Evolutionary conservation across 2,888 invertebrate genomes (phyloP).

Genomic region (Mimumesa dahlbomi): DNA sequence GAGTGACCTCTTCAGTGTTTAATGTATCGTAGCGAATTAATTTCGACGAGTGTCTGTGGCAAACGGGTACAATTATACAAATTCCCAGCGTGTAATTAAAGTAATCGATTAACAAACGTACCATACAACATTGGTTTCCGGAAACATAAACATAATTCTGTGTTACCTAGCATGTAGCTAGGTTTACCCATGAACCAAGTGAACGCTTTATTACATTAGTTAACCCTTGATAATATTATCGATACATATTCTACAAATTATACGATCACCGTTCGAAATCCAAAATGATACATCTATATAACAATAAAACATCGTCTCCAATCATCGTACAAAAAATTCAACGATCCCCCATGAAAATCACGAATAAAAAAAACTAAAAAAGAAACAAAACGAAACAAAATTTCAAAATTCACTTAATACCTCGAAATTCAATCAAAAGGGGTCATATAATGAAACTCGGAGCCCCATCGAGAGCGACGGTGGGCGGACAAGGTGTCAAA

Average conservation of each 20-base stretch:
- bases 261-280: no score
- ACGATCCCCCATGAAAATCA: no score
- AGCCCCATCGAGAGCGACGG: not conserved
- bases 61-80: constrained; percentile 43
- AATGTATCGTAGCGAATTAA: constrained; percentile 46
- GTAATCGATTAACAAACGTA: constrained; percentile 49
- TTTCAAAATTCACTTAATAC: not conserved
- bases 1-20: constrained; percentile 19
- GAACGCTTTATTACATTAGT: constrained; percentile 18
- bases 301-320: no score
- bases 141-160: constrained; percentile 42
- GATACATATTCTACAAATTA: no score
- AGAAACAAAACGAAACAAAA: no score
- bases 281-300: no score
- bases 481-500: constrained; percentile 40
- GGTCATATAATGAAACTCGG: no score
- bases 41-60: constrained; percentile 40
- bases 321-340: no score
- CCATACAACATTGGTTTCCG: constrained; percentile 40
- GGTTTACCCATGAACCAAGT: not conserved
- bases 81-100: constrained; percentile 43
- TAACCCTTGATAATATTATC: constrained; percentile 3
- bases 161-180: not conserved
- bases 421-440: no score
- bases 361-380: no score